Base-by-base conservation (phyloP, 2,888 invertebrate species). In the Mimas tiliae region DNA sequence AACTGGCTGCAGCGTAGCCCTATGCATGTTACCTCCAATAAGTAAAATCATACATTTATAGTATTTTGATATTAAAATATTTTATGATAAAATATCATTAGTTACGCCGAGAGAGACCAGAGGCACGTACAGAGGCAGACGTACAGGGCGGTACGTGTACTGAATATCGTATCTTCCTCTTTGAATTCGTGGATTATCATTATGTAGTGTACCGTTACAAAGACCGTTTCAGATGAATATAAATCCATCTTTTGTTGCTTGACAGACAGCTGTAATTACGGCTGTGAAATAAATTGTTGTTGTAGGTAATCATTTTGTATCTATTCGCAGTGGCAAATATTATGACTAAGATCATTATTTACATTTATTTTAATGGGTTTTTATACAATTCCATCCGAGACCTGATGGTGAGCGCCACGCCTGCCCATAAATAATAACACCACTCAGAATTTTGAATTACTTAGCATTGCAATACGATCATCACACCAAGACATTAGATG, bases 121-220 rank as follows among this genome's bases (percentile, higher is more conserved):
- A 72, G 55, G 74, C 80, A 80, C 80, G 82, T 80, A 71, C 73
- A 66, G 27, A 33, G 72, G 73, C 76, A 74, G 77, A 77, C 79
- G 76, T 79, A 78, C 77, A 73, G 70, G 70, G 73, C 50, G 53
- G 64, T 71, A 80, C 80, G 80, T 80, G 80, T 34, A 67, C 65
- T 16, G 82, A 81, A 80, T 80, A 75, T 67, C 69, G 51, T 70
- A 72, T 69, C 67, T 67, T 73, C 67, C 70, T 72, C 71, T 81
- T 79, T 75, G 82, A 81, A 79, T 79, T 78, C 72, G 73, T 73
- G 74, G 74, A 80, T 81, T 79, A 80, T 74, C 75, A 78, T 72
- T 75, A 73, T 53, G 50, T 62, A 63, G 64, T 63, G 48, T 53
- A 50, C 67, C 72, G 65, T 68, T 63, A 65, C 67, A 66, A 69